phyloP scores from a whole-genome alignment of 2,888 invertebrate genomes.

The Boloria euphrosyne region DNA sequence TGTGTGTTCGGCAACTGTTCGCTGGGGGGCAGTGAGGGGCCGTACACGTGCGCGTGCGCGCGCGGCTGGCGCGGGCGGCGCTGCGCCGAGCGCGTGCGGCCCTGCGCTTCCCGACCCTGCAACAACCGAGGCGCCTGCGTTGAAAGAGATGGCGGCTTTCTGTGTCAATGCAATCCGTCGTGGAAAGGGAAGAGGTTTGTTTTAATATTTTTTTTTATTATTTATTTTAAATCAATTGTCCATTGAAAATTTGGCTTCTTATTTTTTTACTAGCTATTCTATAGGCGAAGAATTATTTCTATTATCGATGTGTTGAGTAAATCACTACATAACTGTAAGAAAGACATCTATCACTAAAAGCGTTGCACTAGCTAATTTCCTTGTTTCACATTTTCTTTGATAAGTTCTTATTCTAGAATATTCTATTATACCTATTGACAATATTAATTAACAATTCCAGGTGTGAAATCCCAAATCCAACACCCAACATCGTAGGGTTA shows the following conservation, averaged over 20 bases:
- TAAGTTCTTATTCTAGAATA: not conserved
- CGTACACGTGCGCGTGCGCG: conserved; percentile 84
- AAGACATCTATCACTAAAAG: too few species aligned
- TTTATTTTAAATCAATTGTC: conserved; percentile 33
- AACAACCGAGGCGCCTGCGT: conserved; percentile 88
- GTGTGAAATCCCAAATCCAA: conserved; percentile 87
- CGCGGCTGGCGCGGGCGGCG: conserved; percentile 85
- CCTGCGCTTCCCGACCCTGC: conserved; percentile 88
- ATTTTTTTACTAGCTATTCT: too few species aligned
- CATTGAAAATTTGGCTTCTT: not conserved
- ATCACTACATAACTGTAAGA: too few species aligned
- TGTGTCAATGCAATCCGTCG: conserved; percentile 89
- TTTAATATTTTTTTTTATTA: too few species aligned
- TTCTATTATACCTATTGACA: not conserved
- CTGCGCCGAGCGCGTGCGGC: conserved; percentile 86
- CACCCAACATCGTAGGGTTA: conserved; percentile 77
- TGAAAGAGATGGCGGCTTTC: conserved; percentile 84
- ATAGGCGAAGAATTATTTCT: too few species aligned
- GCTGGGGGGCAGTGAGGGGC: conserved; percentile 56
- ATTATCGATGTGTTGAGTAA: too few species aligned
- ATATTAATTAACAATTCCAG: conserved; percentile 51
- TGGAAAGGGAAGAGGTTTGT: conserved; percentile 84
- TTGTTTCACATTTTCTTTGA: not conserved
- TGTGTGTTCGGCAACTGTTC: conserved; percentile 86
- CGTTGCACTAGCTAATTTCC: too few species aligned